Percentiles rank a stretch among this genome's conserved stretches.
Conservation (phyloP, 1,140 invertebrate genomes). For the Oscheius sp. region DNA sequence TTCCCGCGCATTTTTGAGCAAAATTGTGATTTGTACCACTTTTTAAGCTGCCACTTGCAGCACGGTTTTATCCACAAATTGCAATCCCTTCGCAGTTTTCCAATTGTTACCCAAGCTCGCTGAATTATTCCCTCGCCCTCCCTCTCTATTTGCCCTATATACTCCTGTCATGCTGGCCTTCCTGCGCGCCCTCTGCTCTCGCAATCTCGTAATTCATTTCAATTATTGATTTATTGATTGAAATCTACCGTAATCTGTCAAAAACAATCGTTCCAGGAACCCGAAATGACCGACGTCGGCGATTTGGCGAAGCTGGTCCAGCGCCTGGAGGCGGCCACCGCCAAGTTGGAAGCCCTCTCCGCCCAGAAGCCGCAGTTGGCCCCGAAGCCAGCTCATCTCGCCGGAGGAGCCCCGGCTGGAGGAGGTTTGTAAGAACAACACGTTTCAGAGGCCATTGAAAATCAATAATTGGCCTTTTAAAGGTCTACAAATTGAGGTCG, state of each 20-base stretch:
- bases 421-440: no score
- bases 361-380: constrained; percentile 52
- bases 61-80: no score
- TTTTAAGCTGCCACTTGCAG: no score
- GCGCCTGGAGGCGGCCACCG: constrained; percentile 52
- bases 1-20: no score
- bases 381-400: constrained; percentile 46
- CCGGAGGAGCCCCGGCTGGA: background rate
- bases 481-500: no score
- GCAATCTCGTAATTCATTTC: background rate
- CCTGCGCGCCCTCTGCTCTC: background rate
- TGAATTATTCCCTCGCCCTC: background rate
- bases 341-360: constrained; percentile 48
- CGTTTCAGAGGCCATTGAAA: no score
- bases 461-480: no score
- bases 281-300: constrained; percentile 21
- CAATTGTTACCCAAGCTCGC: background rate
- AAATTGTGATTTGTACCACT: no score
- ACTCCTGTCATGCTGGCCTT: background rate
- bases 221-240: background rate
- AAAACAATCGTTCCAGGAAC: constrained; percentile 7
- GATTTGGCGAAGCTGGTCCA: constrained; percentile 49
- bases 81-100: no score
- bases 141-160: constrained; percentile 3
- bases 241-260: no score